A percentile compares a stretch with the other conserved stretches of the same genome.
These are phyloP conservation scores for Ditylenchus weischeri DNA, from an alignment of 2,888 invertebrate species.

Conservation along the genomic window DNA sequence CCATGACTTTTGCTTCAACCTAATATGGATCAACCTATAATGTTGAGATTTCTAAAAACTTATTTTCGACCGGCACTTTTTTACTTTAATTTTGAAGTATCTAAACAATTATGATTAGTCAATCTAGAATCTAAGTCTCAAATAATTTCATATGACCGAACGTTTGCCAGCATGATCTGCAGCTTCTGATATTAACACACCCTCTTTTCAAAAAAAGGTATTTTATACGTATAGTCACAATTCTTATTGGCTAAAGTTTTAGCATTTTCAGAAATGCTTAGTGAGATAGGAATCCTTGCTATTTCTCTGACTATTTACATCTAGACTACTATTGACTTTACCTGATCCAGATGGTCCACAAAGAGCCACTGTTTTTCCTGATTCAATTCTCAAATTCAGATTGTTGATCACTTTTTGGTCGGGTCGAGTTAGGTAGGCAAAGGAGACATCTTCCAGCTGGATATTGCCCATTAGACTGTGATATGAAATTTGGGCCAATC, in stretches of 20 bases:
- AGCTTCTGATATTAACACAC: too few species aligned
- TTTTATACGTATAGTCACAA: too few species aligned
- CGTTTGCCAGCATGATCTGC: too few species aligned
- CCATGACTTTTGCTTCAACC: too few species aligned
- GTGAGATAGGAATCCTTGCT: too few species aligned
- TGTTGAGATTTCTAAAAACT: background rate
- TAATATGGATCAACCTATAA: background rate
- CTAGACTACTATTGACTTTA: constrained; percentile 29
- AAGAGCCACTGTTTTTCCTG: constrained; percentile 84
- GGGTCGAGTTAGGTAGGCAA: constrained; percentile 76
- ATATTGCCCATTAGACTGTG: constrained; percentile 76
- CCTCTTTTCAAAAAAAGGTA: too few species aligned
- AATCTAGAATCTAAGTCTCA: too few species aligned
- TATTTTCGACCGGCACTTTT: too few species aligned
- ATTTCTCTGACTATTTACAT: background rate
- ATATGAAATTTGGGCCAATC: constrained; percentile 70
- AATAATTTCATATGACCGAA: too few species aligned
- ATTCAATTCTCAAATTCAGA: constrained; percentile 77
- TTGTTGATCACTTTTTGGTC: constrained; percentile 72
- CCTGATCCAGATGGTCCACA: constrained; percentile 91
- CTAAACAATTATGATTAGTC: too few species aligned
- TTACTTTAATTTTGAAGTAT: too few species aligned
- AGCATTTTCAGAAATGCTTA: background rate
- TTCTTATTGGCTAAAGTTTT: background rate
- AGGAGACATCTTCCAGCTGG: constrained; percentile 78